Evolutionary conservation across 2,888 invertebrate species (phyloP).

Genomic region (Drosophila sordidula): DNA sequence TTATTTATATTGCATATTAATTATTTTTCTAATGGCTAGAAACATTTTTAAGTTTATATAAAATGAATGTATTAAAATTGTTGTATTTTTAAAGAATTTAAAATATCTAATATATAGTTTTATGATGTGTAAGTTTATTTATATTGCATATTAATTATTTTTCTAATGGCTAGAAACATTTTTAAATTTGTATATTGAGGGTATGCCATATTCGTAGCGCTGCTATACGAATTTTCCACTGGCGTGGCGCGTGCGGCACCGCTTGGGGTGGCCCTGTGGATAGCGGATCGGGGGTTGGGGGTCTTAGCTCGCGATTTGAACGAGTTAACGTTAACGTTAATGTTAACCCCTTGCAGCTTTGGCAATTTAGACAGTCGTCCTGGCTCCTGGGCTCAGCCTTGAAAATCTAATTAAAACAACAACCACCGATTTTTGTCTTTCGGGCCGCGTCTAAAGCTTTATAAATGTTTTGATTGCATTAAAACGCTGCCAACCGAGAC

Average conservation of each 20-base stretch:
- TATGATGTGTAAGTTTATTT: too few species aligned
- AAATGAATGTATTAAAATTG: too few species aligned
- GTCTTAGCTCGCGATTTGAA: conserved; percentile 57
- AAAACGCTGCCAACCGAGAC: conserved; percentile 77
- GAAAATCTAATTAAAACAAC: conserved; percentile 82
- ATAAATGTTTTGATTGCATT: conserved; percentile 80
- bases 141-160: too few species aligned
- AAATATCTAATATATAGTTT: too few species aligned
- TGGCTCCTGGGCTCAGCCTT: conserved; percentile 55
- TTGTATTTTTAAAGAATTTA: too few species aligned
- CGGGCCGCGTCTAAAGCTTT: conserved; percentile 65
- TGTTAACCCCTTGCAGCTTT: conserved; percentile 75
- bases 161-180: too few species aligned
- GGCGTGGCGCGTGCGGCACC: conserved; percentile 53
- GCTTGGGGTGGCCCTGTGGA: conserved; percentile 39
- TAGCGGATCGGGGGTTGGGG: conserved; percentile 8
- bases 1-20: too few species aligned
- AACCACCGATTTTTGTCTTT: conserved; percentile 75
- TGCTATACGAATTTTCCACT: not conserved
- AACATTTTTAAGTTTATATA: too few species aligned
- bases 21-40: too few species aligned
- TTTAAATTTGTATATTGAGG: conserved; percentile 1
- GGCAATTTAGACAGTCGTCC: conserved; percentile 75
- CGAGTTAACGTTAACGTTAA: conserved; percentile 61
- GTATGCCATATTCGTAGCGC: conserved; percentile 14